Percentiles rank a stretch among this genome's conserved stretches.
These are phyloP conservation scores for Plagiodera versicolora DNA, from an alignment of 2,888 invertebrate genomes.

Conservation along the genomic window DNA sequence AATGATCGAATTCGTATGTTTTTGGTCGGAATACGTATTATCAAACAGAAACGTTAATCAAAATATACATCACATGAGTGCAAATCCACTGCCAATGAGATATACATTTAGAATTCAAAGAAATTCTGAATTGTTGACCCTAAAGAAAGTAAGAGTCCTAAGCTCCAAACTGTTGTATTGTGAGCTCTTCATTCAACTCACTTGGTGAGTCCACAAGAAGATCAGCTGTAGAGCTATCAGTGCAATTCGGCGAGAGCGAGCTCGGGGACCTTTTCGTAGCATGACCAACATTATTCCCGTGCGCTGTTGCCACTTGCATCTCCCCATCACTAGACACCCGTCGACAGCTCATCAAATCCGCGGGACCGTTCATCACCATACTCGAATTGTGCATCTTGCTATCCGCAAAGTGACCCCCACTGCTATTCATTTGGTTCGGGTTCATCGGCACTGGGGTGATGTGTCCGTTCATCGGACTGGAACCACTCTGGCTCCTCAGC, in stretches of 20 bases:
- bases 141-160: too few species aligned
- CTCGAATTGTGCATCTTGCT: constrained; percentile 45
- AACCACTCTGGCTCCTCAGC: constrained; percentile 32
- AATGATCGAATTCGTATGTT: too few species aligned
- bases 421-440: constrained; percentile 22
- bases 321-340: constrained; percentile 73
- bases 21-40: too few species aligned
- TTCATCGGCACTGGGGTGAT: constrained; percentile 28
- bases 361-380: constrained; percentile 30
- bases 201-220: constrained; percentile 82
- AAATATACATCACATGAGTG: too few species aligned
- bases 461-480: constrained; percentile 10
- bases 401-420: constrained; percentile 47
- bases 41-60: too few species aligned
- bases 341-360: constrained; percentile 24
- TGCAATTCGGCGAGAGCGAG: constrained; percentile 64
- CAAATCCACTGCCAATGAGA: too few species aligned
- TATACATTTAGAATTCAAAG: too few species aligned
- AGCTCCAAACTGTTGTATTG: too few species aligned
- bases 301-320: constrained; percentile 79
- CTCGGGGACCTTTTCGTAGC: constrained; percentile 68
- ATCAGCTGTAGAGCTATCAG: constrained; percentile 67
- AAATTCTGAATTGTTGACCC: too few species aligned
- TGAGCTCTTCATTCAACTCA: too few species aligned
- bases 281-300: constrained; percentile 59